phyloP scores from a whole-genome alignment of 2,797 vertebrate species.

The Scolopax bukidnonensis region DNA sequence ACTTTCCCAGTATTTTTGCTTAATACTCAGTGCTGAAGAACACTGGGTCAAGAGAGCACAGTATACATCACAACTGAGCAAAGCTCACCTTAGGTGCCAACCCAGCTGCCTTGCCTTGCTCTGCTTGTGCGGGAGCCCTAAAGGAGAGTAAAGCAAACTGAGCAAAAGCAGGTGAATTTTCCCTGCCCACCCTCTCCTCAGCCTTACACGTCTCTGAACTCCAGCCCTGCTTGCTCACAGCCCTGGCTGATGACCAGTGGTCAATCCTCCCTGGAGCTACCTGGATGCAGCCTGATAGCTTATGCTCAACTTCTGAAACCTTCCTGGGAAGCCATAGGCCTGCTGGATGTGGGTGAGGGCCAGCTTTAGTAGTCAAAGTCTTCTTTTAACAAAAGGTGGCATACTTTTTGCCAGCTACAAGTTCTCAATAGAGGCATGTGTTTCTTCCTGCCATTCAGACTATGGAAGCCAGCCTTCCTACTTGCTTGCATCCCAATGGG shows the following conservation, averaged over 20 bases:
- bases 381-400: background rate
- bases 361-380: background rate
- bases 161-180: background rate
- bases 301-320: background rate
- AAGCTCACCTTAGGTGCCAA: background rate
- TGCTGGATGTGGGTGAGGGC: background rate
- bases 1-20: conserved; percentile 22
- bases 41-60: background rate
- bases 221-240: background rate
- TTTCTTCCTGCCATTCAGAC: background rate
- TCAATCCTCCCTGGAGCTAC: background rate
- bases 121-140: background rate
- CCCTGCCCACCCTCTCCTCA: background rate
- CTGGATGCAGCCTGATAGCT: background rate
- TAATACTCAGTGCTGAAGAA: background rate
- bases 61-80: background rate
- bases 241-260: background rate
- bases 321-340: background rate
- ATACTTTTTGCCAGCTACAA: background rate
- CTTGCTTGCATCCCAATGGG: background rate
- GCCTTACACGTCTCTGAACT: background rate
- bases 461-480: background rate
- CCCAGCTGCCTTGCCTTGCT: background rate
- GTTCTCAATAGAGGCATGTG: background rate
- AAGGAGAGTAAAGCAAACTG: background rate